Conservation (phyloP, 1,140 invertebrate genomes). For the Trachymyrmex cornetzi region DNA sequence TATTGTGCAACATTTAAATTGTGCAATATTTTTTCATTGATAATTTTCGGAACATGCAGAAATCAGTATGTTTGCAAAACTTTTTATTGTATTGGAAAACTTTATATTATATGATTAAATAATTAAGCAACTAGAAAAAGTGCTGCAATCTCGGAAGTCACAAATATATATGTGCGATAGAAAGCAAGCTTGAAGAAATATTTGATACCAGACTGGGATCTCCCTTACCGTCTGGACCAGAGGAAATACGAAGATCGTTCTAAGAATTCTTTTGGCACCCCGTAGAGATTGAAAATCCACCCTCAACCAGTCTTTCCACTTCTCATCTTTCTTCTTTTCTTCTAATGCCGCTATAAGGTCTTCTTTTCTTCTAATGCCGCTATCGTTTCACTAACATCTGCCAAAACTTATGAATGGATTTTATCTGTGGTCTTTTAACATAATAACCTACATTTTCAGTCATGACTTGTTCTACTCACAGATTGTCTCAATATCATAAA, state of each 20-base stretch:
- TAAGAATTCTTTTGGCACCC: slow-evolving; percentile 79
- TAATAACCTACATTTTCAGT: not conserved
- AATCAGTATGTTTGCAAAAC: not conserved
- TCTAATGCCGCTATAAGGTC: not conserved
- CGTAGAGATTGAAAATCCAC: slow-evolving; percentile 68
- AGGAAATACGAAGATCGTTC: slow-evolving; percentile 72
- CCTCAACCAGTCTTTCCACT: slow-evolving; percentile 50
- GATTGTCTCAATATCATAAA: not conserved
- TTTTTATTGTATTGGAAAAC: not conserved
- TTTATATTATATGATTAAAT: not conserved
- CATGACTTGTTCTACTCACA: no score
- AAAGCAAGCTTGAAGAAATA: not conserved
- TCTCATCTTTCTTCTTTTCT: not conserved
- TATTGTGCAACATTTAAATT: no score
- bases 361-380: not conserved
- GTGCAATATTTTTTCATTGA: not conserved
- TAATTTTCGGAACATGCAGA: not conserved
- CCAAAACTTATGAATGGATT: not conserved
- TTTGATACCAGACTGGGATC: slow-evolving; percentile 76
- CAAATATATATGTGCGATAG: no score
- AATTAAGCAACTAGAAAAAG: not conserved
- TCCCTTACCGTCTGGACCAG: slow-evolving; percentile 37
- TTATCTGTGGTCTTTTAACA: not conserved
- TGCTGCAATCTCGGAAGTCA: not conserved
- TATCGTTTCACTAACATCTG: not conserved